Evolutionary conservation across 2,113 vertebrate genomes (phyloP).

Genomic region (Prionailurus bengalensis): DNA sequence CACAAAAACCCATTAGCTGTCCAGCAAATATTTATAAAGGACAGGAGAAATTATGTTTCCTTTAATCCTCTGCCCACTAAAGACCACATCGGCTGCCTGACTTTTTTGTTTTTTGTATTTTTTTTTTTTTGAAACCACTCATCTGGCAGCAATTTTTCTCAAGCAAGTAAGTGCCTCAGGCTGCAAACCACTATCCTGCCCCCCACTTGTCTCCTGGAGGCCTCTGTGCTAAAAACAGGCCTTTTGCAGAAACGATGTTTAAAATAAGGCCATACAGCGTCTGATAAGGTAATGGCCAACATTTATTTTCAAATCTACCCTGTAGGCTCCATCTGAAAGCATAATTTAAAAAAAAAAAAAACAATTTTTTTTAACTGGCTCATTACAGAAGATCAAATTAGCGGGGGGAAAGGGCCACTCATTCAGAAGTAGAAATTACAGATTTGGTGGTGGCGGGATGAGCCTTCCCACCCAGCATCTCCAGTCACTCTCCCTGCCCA

Average conservation of each 20-base stretch:
- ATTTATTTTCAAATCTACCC: constrained; percentile 13
- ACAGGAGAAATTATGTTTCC: neutral
- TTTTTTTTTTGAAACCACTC: constrained; percentile 58
- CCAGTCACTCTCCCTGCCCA: neutral
- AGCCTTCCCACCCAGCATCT: neutral
- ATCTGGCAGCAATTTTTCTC: constrained; percentile 65
- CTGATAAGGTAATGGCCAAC: neutral
- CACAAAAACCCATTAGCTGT: constrained; percentile 28
- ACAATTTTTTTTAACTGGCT: neutral
- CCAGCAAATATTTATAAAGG: constrained; percentile 54
- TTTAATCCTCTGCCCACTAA: constrained; percentile 6
- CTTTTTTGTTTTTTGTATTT: too few species aligned
- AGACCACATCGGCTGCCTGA: constrained; percentile 15
- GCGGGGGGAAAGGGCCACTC: neutral
- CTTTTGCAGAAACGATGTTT: neutral
- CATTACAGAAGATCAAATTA: neutral
- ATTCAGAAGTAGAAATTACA: neutral
- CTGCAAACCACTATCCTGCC: neutral
- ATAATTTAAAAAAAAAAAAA: neutral
- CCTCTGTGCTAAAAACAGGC: neutral
- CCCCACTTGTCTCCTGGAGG: neutral
- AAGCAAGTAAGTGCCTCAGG: constrained; percentile 8
- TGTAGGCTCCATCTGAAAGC: neutral
- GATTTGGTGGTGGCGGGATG: neutral
- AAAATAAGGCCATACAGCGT: neutral